Conservation (phyloP, 1,140 invertebrate species). For the Parasteatoda tepidariorum region DNA sequence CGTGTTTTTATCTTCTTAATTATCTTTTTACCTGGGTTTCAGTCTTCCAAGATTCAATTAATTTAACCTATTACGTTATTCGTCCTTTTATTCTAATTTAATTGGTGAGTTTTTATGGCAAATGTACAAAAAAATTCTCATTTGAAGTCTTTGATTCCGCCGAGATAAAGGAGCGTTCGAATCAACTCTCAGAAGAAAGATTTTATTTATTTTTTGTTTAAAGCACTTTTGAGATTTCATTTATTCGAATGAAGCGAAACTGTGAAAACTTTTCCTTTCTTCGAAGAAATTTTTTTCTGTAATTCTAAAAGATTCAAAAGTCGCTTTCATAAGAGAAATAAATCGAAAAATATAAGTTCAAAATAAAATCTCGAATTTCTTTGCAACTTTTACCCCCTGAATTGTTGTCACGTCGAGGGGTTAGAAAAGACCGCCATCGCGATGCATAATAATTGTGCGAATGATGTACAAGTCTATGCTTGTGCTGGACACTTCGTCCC, state of each 20-base stretch:
- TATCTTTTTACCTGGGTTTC: not conserved
- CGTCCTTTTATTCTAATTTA: not conserved
- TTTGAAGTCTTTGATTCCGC: not conserved
- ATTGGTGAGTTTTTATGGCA: not conserved
- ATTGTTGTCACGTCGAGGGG: slow-evolving; percentile 24
- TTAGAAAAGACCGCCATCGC: slow-evolving; percentile 14
- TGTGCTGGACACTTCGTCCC: slow-evolving; percentile 17
- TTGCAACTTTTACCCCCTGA: slow-evolving; percentile 1
- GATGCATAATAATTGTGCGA: slow-evolving; percentile 36
- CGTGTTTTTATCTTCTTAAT: not conserved
- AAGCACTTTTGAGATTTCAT: not conserved
- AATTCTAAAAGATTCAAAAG: not conserved
- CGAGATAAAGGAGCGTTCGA: not conserved
- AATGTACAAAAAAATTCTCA: not conserved
- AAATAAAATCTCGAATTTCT: slow-evolving; percentile 37
- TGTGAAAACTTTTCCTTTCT: not conserved
- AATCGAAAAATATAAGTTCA: not conserved
- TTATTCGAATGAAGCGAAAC: not conserved
- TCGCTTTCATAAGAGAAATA: slow-evolving; percentile 19
- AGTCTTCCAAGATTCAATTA: not conserved
- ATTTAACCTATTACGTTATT: not conserved
- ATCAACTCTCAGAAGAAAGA: not conserved
- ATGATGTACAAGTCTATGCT: slow-evolving; percentile 27
- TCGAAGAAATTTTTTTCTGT: not conserved
- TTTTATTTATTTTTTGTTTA: not conserved